phyloP scores from a whole-genome alignment of 1,140 invertebrate species.

The Cephus cinctus region DNA sequence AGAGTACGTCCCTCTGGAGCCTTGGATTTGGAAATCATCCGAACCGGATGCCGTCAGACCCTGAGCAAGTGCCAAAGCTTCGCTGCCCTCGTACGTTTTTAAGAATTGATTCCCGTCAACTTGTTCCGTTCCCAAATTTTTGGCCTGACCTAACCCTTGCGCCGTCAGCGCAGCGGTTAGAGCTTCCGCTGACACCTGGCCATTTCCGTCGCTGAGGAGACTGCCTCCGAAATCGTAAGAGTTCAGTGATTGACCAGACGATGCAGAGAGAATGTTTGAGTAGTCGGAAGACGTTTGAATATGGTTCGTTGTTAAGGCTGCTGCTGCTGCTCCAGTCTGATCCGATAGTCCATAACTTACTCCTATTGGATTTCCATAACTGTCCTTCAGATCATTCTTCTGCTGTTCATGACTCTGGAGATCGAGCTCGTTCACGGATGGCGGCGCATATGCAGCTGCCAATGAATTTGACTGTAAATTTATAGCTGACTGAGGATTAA shows the following conservation, averaged over 20 bases:
- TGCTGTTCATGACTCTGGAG: conserved; percentile 33
- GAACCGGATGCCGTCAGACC: conserved; percentile 24
- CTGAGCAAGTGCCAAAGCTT: conserved; percentile 37
- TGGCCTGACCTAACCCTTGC: conserved; percentile 32
- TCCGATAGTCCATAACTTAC: conserved; percentile 25
- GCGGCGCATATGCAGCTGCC: conserved; percentile 17
- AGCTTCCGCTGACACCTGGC: conserved; percentile 26
- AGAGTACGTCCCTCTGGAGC: conserved; percentile 65
- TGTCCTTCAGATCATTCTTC: conserved; percentile 42
- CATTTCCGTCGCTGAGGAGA: conserved; percentile 9
- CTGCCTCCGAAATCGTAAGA: conserved; percentile 1
- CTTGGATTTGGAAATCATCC: conserved; percentile 64
- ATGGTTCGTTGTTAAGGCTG: conserved; percentile 5
- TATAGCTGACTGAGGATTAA: conserved; percentile 6
- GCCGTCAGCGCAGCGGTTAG: conserved; percentile 31
- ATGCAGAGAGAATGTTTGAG: background rate
- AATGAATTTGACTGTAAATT: conserved; percentile 13
- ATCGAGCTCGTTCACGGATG: conserved; percentile 39
- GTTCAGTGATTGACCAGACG: conserved; percentile 16
- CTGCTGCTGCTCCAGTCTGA: conserved; percentile 22
- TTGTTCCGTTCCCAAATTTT: conserved; percentile 28
- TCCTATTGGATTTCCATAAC: conserved; percentile 44
- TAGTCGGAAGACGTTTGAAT: conserved; percentile 6
- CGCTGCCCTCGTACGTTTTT: conserved; percentile 30
- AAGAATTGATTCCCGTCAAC: conserved; percentile 37